Evolutionary conservation across 1,140 invertebrate species (phyloP).

Genomic region (Sarcophaga peregrina): DNA sequence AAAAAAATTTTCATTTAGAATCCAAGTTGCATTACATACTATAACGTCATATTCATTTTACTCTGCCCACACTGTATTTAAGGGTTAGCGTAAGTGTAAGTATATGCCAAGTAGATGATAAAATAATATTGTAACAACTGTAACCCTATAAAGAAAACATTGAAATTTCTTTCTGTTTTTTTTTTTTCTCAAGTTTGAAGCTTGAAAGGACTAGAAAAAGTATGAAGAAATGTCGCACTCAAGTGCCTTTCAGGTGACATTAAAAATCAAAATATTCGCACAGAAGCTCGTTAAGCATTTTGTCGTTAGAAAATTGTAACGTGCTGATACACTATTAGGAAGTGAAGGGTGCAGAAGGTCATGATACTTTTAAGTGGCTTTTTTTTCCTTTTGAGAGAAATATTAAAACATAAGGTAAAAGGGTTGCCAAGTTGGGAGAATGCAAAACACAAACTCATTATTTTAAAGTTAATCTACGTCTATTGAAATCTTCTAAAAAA

Average conservation of each 20-base stretch:
- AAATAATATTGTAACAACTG: constrained; percentile 28
- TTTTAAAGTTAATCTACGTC: too few species aligned
- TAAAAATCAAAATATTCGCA: constrained; percentile 32
- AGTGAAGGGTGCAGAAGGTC: background rate
- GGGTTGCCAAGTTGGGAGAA: too few species aligned
- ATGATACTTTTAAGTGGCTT: constrained; percentile 11
- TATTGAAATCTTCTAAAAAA: too few species aligned
- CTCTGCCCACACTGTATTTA: background rate
- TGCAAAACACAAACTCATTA: too few species aligned
- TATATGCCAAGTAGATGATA: too few species aligned
- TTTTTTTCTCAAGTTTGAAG: background rate
- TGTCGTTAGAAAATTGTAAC: background rate
- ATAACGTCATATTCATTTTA: background rate
- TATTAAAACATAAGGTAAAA: background rate
- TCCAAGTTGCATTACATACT: too few species aligned
- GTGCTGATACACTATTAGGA: constrained; percentile 13
- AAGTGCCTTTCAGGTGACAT: constrained; percentile 41
- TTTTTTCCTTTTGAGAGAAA: background rate
- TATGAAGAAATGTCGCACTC: background rate
- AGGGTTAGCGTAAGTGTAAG: too few species aligned
- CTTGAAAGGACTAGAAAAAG: background rate
- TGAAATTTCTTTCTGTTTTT: background rate
- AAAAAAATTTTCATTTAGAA: too few species aligned
- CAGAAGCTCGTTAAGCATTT: constrained; percentile 16
- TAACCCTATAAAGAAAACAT: constrained; percentile 28